Conservation (phyloP, 2,113 vertebrate species). For the Condylura cristata region DNA sequence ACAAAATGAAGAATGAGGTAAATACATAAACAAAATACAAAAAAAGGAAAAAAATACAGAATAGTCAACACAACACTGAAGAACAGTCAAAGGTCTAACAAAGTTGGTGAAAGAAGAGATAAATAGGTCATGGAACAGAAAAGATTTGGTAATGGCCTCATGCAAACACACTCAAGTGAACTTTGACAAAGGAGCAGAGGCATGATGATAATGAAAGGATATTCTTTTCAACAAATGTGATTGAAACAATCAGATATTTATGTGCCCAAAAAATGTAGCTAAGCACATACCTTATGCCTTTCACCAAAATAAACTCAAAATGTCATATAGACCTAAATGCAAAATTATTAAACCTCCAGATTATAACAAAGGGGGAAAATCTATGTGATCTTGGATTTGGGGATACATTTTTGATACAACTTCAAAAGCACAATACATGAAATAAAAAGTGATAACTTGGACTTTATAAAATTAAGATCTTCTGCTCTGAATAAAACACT, state of each 20-base stretch:
- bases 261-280: neutral
- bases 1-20: too few relatives aligned
- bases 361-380: neutral
- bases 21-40: too few relatives aligned
- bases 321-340: neutral
- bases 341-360: neutral
- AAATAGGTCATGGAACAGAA: neutral
- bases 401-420: constrained; percentile 6
- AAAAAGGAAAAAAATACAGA: neutral
- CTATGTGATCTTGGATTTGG: neutral
- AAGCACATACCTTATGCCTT: neutral
- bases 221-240: neutral
- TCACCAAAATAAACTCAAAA: constrained; percentile 48
- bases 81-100: neutral
- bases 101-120: neutral
- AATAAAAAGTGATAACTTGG: neutral
- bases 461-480: neutral
- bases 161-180: neutral
- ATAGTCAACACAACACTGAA: neutral
- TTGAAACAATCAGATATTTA: neutral
- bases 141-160: neutral
- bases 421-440: neutral
- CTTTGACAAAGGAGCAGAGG: neutral
- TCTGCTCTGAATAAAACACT: neutral
- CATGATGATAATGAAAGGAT: neutral